Conservation (phyloP, 1,140 invertebrate species). For the Helicorthomorpha holstii region DNA sequence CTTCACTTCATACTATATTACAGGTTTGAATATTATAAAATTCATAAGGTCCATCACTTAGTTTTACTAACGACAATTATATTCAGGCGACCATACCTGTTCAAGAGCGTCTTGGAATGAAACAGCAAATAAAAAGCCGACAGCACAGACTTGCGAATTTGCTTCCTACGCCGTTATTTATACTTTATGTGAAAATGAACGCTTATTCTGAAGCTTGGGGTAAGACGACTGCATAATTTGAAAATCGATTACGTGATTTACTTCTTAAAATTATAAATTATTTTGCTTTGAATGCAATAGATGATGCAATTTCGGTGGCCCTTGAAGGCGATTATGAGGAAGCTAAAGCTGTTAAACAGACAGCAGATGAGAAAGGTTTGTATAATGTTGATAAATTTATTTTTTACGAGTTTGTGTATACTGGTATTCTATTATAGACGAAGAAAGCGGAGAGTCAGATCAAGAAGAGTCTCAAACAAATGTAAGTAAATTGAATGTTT, state of each 20-base stretch:
- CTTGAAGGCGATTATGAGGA: conserved; percentile 66
- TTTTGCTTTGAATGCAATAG: conserved; percentile 25
- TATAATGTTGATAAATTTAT: conserved; percentile 1
- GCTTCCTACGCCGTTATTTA: conserved; percentile 65
- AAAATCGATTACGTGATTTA: conserved; percentile 3
- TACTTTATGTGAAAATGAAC: conserved; percentile 65
- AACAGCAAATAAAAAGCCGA: conserved; percentile 54
- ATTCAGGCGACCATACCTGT: conserved; percentile 63
- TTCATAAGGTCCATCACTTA: background rate
- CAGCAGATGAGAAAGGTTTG: conserved; percentile 17
- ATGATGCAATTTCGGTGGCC: conserved; percentile 32
- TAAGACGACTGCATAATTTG: conserved; percentile 17
- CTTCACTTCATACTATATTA: conserved; percentile 52
- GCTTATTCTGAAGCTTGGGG: conserved; percentile 66
- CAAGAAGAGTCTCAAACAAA: conserved; percentile 43
- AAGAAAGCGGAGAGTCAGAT: conserved; percentile 34
- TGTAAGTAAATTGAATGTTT: conserved; percentile 24
- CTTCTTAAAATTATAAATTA: conserved; percentile 3
- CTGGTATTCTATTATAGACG: conserved; percentile 37
- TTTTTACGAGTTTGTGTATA: conserved; percentile 18
- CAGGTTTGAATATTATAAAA: too few relatives aligned
- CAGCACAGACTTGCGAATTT: conserved; percentile 54
- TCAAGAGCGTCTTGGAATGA: conserved; percentile 68
- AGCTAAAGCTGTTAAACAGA: conserved; percentile 30
- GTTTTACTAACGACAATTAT: background rate